Conservation (phyloP, 1,140 invertebrate species). For the Calosoma granatense region DNA sequence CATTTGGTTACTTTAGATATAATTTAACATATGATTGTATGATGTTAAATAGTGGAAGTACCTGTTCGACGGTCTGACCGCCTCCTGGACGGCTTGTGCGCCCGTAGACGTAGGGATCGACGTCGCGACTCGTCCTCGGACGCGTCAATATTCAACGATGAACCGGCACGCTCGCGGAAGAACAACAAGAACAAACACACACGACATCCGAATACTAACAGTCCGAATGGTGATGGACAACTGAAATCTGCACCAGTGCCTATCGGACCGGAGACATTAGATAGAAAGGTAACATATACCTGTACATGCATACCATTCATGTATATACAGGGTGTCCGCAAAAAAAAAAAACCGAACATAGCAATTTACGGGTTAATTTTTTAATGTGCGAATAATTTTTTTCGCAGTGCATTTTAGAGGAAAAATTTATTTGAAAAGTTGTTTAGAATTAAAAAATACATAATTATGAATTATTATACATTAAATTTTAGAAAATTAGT, state of each 20-base stretch:
- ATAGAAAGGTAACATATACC: conserved; percentile 28
- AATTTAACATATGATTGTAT: neutral
- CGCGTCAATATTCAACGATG: neutral
- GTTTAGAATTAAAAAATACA: neutral
- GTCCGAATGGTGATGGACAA: conserved; percentile 29
- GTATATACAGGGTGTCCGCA: too few relatives aligned
- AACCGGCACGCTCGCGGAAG: neutral
- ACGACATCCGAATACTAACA: neutral
- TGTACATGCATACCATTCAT: too few relatives aligned
- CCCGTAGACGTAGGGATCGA: neutral
- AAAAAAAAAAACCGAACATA: too few relatives aligned
- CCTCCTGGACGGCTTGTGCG: neutral
- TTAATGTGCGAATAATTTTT: too few relatives aligned
- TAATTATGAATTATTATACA: neutral
- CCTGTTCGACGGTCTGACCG: neutral
- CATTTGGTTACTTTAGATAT: too few relatives aligned
- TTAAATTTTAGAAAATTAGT: too few relatives aligned
- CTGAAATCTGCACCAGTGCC: conserved; percentile 27
- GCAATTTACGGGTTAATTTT: too few relatives aligned
- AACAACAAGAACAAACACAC: neutral
- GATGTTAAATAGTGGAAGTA: neutral
- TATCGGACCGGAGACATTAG: conserved; percentile 32
- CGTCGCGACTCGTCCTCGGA: neutral
- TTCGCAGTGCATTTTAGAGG: too few relatives aligned
- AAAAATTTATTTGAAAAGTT: too few relatives aligned